Evolutionary conservation across 2,888 invertebrate species (phyloP).

Genomic region (Hipparchia sbordonii): DNA sequence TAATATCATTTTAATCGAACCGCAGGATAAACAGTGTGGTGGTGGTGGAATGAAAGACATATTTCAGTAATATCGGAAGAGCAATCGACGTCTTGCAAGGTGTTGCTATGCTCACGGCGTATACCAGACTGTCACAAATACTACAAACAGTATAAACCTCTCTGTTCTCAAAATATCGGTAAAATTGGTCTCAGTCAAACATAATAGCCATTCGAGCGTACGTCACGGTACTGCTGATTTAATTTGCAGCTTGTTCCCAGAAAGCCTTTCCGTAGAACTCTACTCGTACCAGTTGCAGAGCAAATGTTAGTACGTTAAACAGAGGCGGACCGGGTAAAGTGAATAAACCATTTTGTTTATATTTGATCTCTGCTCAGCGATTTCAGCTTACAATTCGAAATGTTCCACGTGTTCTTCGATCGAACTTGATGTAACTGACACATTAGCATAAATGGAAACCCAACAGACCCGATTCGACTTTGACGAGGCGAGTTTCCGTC

Average conservation of each 20-base stretch:
- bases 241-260: constrained; percentile 20
- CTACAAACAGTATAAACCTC: too few relatives aligned
- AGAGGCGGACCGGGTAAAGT: constrained; percentile 11
- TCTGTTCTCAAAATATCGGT: neutral
- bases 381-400: neutral
- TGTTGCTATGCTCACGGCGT: too few relatives aligned
- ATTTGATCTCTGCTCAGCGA: constrained; percentile 1
- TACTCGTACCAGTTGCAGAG: neutral
- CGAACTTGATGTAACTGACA: neutral
- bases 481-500: neutral
- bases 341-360: constrained; percentile 13
- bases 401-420: neutral
- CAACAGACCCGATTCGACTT: neutral
- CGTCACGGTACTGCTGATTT: neutral
- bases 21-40: too few relatives aligned
- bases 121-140: too few relatives aligned
- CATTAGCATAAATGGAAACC: constrained; percentile 12
- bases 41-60: too few relatives aligned
- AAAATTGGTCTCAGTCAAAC: neutral
- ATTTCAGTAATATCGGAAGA: too few relatives aligned
- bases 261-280: constrained; percentile 5
- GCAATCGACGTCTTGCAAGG: too few relatives aligned
- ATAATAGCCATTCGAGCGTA: neutral
- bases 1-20: too few relatives aligned
- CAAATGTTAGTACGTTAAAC: constrained; percentile 24